phyloP scores from a whole-genome alignment of 2,888 invertebrate genomes.

The Gandaritis pyraliata region DNA sequence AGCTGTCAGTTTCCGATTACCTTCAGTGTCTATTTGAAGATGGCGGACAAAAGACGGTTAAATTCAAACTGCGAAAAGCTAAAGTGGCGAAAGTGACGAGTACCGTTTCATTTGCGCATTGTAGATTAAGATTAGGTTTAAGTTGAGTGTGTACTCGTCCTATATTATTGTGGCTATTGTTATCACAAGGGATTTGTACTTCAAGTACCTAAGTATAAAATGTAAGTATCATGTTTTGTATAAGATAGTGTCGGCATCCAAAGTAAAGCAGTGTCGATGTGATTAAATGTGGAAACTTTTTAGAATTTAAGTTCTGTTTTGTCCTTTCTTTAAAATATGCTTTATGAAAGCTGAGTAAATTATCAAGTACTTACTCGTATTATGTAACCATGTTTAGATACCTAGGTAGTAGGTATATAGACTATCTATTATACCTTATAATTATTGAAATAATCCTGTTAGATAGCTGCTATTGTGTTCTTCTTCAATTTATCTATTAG shows the following conservation, averaged over 20 bases:
- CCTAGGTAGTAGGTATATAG: not conserved
- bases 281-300: conserved; percentile 11
- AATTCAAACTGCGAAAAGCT: conserved; percentile 46
- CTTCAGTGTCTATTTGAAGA: conserved; percentile 25
- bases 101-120: conserved; percentile 79
- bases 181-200: not conserved
- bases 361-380: not conserved
- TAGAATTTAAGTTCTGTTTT: conserved; percentile 8
- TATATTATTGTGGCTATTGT: conserved; percentile 23
- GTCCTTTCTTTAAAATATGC: conserved; percentile 7
- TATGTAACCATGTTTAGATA: conserved; percentile 10
- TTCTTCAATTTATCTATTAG: not conserved
- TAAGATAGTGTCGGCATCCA: not conserved
- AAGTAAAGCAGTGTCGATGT: conserved; percentile 9
- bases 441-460: not conserved
- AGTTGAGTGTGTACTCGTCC: conserved; percentile 71
- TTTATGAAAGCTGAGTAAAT: conserved; percentile 23
- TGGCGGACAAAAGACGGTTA: conserved; percentile 42
- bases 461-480: conserved; percentile 2
- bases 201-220: not conserved
- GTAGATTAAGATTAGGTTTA: conserved; percentile 65
- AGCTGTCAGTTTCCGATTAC: conserved; percentile 12
- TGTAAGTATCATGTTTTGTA: not conserved
- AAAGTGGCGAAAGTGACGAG: conserved; percentile 70
- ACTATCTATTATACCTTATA: conserved; percentile 4